These are phyloP conservation scores for Eueremaeus valkanovi DNA, from an alignment of 2,888 invertebrate species.

Conservation along the genomic window DNA sequence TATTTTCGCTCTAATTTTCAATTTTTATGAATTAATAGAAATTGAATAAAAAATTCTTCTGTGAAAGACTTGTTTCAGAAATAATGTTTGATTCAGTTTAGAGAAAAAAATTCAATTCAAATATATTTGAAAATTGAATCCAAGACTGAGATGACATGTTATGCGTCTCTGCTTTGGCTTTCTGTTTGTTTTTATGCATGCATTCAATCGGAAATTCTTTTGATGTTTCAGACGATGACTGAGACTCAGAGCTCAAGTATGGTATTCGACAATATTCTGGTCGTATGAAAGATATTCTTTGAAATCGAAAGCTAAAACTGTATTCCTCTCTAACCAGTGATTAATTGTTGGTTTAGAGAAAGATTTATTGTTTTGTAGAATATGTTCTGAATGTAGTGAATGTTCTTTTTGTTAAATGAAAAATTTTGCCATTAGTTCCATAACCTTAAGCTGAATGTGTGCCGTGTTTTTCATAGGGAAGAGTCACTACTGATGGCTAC, in stretches of 20 bases:
- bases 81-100: neutral
- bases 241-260: neutral
- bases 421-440: conserved; percentile 11
- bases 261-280: neutral
- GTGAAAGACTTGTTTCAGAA: neutral
- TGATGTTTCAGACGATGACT: neutral
- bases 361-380: conserved; percentile 17
- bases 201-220: conserved; percentile 3
- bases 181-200: conserved; percentile 16
- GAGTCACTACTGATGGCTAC: conserved; percentile 16
- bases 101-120: neutral
- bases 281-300: neutral
- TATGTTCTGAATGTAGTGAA: neutral
- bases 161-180: neutral
- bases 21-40: conserved; percentile 10
- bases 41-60: neutral
- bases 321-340: neutral
- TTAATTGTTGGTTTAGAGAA: conserved; percentile 7
- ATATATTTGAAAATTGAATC: neutral
- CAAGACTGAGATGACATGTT: neutral
- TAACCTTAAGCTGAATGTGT: conserved; percentile 16
- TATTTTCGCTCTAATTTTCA: neutral
- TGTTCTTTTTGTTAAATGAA: conserved; percentile 1
- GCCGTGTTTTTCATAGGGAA: neutral
- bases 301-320: neutral